These are phyloP conservation scores for Pangasianodon gigas DNA, from an alignment of 2,113 vertebrate genomes.

Conservation along the genomic window DNA sequence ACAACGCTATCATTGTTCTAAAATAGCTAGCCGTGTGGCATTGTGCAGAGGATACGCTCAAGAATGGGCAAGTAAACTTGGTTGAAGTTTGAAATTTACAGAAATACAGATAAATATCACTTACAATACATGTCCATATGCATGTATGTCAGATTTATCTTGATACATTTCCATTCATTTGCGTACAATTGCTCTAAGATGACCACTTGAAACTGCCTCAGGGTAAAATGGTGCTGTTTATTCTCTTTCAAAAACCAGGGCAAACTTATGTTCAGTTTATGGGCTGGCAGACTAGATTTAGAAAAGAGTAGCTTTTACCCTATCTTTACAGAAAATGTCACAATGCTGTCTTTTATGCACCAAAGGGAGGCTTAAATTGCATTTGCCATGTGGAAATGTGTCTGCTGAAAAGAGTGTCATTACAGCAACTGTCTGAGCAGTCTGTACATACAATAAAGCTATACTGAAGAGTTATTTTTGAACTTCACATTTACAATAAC, in stretches of 20 bases:
- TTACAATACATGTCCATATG: background rate
- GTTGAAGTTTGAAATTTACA: background rate
- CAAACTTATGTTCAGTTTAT: slow-evolving; percentile 2
- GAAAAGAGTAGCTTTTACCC: slow-evolving; percentile 2
- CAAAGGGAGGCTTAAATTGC: slow-evolving; percentile 12
- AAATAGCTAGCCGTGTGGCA: background rate
- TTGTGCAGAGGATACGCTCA: background rate
- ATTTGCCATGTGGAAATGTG: slow-evolving; percentile 28
- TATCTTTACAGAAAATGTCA: background rate
- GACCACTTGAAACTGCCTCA: background rate
- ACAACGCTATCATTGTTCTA: background rate
- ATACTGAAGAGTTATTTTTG: background rate
- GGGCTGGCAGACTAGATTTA: background rate
- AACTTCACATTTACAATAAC: background rate
- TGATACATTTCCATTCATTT: background rate
- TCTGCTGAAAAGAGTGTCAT: slow-evolving; percentile 16
- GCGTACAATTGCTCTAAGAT: background rate
- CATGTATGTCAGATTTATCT: background rate
- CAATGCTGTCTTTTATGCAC: slow-evolving; percentile 1
- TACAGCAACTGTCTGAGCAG: background rate
- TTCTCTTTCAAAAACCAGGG: slow-evolving; percentile 20
- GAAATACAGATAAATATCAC: background rate
- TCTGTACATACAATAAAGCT: background rate
- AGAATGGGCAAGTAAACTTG: background rate
- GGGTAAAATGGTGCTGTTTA: slow-evolving; percentile 4